Conservation (phyloP, 2,888 invertebrate species). For the Globia sparganii region DNA sequence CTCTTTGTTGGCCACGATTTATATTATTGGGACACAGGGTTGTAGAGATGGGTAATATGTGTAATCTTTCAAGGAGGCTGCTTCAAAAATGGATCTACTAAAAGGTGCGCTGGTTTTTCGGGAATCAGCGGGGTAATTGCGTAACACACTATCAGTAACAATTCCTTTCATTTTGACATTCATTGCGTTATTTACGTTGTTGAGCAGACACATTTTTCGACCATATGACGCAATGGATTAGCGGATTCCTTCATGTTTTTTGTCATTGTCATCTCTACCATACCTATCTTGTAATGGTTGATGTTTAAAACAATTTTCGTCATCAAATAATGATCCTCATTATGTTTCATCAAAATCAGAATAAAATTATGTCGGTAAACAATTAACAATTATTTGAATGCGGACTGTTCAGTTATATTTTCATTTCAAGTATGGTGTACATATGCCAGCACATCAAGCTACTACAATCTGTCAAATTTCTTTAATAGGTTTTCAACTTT, state of each 20-base stretch:
- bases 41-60: constrained; percentile 35
- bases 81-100: constrained; percentile 17
- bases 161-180: background rate
- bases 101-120: constrained; percentile 6
- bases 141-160: too few species aligned
- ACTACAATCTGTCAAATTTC: too few species aligned
- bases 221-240: background rate
- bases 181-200: background rate
- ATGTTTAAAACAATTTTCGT: background rate
- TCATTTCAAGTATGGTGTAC: background rate
- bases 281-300: background rate
- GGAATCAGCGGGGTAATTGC: too few species aligned
- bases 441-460: too few species aligned
- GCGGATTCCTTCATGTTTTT: background rate
- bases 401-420: background rate
- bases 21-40: constrained; percentile 48
- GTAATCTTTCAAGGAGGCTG: constrained; percentile 18
- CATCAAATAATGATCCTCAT: background rate
- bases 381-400: background rate
- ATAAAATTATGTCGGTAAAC: background rate
- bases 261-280: background rate
- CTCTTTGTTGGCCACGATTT: constrained; percentile 60
- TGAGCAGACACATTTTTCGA: background rate
- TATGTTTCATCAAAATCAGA: background rate
- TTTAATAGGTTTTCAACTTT: too few species aligned